Evolutionary conservation across 2,888 invertebrate species (phyloP).

Genomic region (Acanthosoma haemorrhoidale): DNA sequence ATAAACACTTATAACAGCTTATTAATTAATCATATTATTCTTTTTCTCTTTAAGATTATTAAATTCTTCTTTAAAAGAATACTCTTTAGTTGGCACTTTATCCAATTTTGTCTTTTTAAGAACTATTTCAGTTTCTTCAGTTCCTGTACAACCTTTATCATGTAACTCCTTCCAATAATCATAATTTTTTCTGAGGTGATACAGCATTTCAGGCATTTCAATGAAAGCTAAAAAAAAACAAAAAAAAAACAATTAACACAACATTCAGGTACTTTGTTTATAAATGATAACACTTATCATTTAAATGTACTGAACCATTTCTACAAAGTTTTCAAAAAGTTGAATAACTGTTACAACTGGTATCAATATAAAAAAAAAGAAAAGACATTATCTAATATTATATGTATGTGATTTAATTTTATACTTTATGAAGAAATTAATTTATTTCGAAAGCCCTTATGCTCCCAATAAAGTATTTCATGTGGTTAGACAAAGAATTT

Average conservation of each 20-base stretch:
- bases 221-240: conserved; percentile 66
- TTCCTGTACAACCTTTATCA: conserved; percentile 42
- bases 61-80: conserved; percentile 2
- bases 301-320: too few relatives aligned
- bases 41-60: background rate
- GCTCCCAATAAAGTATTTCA: too few relatives aligned
- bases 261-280: too few relatives aligned
- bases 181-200: conserved; percentile 79
- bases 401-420: too few relatives aligned
- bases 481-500: too few relatives aligned
- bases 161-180: conserved; percentile 77
- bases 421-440: too few relatives aligned
- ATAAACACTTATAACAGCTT: background rate
- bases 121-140: conserved; percentile 30
- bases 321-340: too few relatives aligned
- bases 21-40: background rate
- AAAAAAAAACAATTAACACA: conserved; percentile 28
- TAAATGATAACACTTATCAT: too few relatives aligned
- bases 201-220: conserved; percentile 85
- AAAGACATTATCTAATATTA: too few relatives aligned
- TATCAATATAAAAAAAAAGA: too few relatives aligned
- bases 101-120: background rate
- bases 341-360: too few relatives aligned
- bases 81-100: background rate
- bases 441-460: too few relatives aligned